Conservation (phyloP, 2,888 invertebrate species). For the Atherix ibis region DNA sequence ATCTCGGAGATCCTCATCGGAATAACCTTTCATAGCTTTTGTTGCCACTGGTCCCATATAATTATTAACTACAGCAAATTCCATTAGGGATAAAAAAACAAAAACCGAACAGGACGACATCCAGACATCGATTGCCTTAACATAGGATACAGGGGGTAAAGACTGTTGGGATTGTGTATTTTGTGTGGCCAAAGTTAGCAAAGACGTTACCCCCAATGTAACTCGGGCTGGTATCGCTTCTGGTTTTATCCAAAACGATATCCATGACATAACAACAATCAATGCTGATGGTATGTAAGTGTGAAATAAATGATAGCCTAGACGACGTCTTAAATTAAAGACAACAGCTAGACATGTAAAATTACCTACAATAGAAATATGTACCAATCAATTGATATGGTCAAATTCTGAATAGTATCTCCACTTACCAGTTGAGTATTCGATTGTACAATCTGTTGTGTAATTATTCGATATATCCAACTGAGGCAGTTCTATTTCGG, state of each 20-base stretch:
- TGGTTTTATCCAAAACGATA: slow-evolving; percentile 90
- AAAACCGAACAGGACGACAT: slow-evolving; percentile 88
- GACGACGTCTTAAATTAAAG: slow-evolving; percentile 71
- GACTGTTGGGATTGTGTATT: slow-evolving; percentile 90
- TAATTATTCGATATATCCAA: slow-evolving; percentile 74
- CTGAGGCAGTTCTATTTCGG: slow-evolving; percentile 77
- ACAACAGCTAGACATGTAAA: slow-evolving; percentile 85
- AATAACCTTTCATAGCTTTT: slow-evolving; percentile 80
- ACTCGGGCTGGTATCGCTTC: slow-evolving; percentile 88
- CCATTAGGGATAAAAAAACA: slow-evolving; percentile 88
- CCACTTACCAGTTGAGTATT: slow-evolving; percentile 24
- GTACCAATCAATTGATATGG: background rate
- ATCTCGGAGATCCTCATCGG: slow-evolving; percentile 62
- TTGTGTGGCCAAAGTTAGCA: slow-evolving; percentile 77
- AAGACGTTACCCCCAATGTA: slow-evolving; percentile 79
- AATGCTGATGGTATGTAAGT: slow-evolving; percentile 88
- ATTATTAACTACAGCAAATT: slow-evolving; percentile 80
- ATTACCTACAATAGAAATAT: slow-evolving; percentile 40
- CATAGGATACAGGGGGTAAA: slow-evolving; percentile 80
- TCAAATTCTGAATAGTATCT: background rate
- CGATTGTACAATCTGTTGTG: slow-evolving; percentile 79
- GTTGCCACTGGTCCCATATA: slow-evolving; percentile 73
- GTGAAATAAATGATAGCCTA: slow-evolving; percentile 85
- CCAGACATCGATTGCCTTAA: slow-evolving; percentile 83
- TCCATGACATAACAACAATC: slow-evolving; percentile 94